These are phyloP conservation scores for Oxygymnocypris stewartii DNA, from an alignment of 2,113 vertebrate genomes.

Conservation along the genomic window DNA sequence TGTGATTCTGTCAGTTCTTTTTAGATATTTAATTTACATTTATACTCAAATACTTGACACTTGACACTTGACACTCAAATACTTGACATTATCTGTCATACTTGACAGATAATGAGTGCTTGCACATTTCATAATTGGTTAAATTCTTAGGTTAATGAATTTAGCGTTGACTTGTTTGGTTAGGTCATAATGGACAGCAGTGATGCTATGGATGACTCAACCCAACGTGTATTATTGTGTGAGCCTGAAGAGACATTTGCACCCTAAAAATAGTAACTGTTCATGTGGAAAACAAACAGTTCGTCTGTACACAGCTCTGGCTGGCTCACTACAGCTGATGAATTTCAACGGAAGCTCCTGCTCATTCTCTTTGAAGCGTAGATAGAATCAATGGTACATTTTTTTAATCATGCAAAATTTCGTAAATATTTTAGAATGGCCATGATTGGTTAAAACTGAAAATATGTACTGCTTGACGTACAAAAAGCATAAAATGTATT, in stretches of 20 bases:
- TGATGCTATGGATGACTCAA: conserved; percentile 2
- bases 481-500: too few species aligned
- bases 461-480: too few species aligned
- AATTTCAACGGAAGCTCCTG: neutral
- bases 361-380: neutral
- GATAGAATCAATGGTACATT: too few species aligned
- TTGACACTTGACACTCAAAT: neutral
- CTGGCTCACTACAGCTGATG: conserved; percentile 15
- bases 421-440: too few species aligned
- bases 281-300: conserved; percentile 18
- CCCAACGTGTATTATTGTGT: conserved; percentile 4
- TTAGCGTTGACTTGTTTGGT: neutral
- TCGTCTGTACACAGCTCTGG: conserved; percentile 16
- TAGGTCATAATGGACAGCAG: neutral
- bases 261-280: conserved; percentile 36
- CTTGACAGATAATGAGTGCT: conserved; percentile 6
- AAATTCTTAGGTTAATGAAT: neutral
- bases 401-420: too few species aligned
- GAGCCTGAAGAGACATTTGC: neutral
- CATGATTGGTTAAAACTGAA: too few species aligned
- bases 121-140: neutral
- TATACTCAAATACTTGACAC: neutral
- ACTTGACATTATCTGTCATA: neutral
- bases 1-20: neutral
- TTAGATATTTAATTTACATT: neutral